phyloP scores from a whole-genome alignment of 2,888 invertebrate species.

The Rutpela maculata region DNA sequence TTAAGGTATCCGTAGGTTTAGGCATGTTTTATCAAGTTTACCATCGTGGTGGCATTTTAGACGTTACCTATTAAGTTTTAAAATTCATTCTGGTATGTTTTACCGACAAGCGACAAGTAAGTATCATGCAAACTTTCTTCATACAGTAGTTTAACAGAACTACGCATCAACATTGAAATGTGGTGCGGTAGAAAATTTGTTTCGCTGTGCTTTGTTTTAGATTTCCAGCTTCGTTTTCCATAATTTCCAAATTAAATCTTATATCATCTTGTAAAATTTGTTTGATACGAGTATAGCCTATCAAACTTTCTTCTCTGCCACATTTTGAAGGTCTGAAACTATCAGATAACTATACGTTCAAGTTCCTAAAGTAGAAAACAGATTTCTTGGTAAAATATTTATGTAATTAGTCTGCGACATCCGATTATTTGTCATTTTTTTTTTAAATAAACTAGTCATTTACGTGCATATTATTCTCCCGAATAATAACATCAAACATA shows the following conservation, averaged over 20 bases:
- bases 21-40: constrained; percentile 63
- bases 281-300: neutral
- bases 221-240: neutral
- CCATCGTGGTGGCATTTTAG: constrained; percentile 68
- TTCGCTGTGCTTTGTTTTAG: neutral
- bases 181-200: neutral
- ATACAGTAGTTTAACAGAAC: constrained; percentile 6
- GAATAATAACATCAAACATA: constrained; percentile 45
- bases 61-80: constrained; percentile 52
- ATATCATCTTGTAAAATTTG: neutral
- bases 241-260: neutral
- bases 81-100: constrained; percentile 35
- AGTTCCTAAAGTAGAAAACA: constrained; percentile 56
- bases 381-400: constrained; percentile 23
- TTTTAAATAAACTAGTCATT: constrained; percentile 53
- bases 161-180: neutral
- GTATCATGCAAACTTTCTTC: constrained; percentile 1
- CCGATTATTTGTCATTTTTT: constrained; percentile 53
- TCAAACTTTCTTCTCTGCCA: constrained; percentile 3
- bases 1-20: constrained; percentile 66
- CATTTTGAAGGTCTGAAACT: constrained; percentile 17
- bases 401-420: constrained; percentile 33
- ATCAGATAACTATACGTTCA: constrained; percentile 46
- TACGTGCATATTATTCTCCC: constrained; percentile 42
- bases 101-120: constrained; percentile 4